Base-by-base conservation (phyloP, 2,888 invertebrate species). In the Philereme vetulata region DNA sequence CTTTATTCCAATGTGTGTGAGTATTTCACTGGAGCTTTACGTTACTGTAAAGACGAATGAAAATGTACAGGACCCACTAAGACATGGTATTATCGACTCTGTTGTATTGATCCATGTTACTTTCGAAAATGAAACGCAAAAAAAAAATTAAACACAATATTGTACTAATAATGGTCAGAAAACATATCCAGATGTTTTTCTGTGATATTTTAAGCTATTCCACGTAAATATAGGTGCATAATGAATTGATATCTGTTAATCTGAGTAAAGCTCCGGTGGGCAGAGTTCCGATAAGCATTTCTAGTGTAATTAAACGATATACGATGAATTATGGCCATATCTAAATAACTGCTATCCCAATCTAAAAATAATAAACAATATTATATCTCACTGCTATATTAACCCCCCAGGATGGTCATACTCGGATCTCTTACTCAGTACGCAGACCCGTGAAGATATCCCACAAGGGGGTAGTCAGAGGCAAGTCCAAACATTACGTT, bases 231-330 rank as follows among this genome's bases (percentile, higher is more conserved):
- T 21, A 21, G 21, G 21, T 21, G 21, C 21, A 21, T 21, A 21
- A 1, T 21, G 21, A 21, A 21, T 21, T 21, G 21, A 21, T 21
- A 21, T 21, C 21, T 21, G 3, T 1, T 43, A 43, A 42, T 51
- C 33, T 51, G 75, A 74, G 76, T 75, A 74, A 77, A 77, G 82
- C 76, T 78, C 74, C 77, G 51, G 72, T 60, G 60, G 57, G 67
- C 62, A 50, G 73, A 65, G 74, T 73, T 72, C 74, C 74, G 72
- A 62, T 68, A 68, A 70, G 76, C 77, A 77, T 80, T 78, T 80
- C 71, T 75, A 77, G 74, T 72, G 67, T 69, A 75, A 66, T 75
- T 76, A 68, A 60, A 75, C 62, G 65, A 73, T 76, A 73, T 75
- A 76, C 72, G 76, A 76, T 68, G 64, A 72, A 68, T 43, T 65